A percentile compares a stretch with the other conserved stretches of the same genome.
Conservation (phyloP, 2,888 invertebrate genomes). For the Dryobota labecula region DNA sequence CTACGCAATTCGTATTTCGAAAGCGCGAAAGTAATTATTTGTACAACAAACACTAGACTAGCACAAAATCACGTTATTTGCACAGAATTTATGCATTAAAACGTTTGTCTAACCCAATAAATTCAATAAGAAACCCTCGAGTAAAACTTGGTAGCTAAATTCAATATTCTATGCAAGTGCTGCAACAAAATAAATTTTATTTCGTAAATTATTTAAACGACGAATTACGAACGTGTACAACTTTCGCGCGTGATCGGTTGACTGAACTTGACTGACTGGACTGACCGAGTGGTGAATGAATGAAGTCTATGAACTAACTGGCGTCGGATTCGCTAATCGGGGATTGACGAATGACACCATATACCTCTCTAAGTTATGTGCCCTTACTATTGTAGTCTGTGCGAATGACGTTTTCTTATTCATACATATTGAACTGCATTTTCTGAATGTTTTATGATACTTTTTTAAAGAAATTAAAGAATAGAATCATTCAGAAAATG, state of each 20-base stretch:
- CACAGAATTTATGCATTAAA: slow-evolving; percentile 11
- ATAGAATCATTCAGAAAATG: background rate
- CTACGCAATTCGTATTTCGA: slow-evolving; percentile 59
- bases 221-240: slow-evolving; percentile 72
- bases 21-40: slow-evolving; percentile 66
- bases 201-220: slow-evolving; percentile 72
- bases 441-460: no score
- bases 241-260: slow-evolving; percentile 79
- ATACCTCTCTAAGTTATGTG: no score
- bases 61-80: slow-evolving; percentile 30
- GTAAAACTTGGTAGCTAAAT: slow-evolving; percentile 44
- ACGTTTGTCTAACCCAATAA: slow-evolving; percentile 6
- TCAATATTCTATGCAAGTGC: slow-evolving; percentile 65
- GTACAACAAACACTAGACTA: slow-evolving; percentile 33
- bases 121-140: slow-evolving; percentile 19
- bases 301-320: slow-evolving; percentile 40
- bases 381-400: no score
- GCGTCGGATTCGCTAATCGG: slow-evolving; percentile 39
- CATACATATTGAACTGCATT: slow-evolving; percentile 5
- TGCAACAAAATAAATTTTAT: slow-evolving; percentile 70
- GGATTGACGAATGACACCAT: slow-evolving; percentile 27
- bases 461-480: no score
- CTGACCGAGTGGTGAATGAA: slow-evolving; percentile 70
- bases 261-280: no score
- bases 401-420: slow-evolving; percentile 8